Base-by-base conservation (phyloP, 2,113 vertebrate genomes). In the Odobenus rosmarus region DNA sequence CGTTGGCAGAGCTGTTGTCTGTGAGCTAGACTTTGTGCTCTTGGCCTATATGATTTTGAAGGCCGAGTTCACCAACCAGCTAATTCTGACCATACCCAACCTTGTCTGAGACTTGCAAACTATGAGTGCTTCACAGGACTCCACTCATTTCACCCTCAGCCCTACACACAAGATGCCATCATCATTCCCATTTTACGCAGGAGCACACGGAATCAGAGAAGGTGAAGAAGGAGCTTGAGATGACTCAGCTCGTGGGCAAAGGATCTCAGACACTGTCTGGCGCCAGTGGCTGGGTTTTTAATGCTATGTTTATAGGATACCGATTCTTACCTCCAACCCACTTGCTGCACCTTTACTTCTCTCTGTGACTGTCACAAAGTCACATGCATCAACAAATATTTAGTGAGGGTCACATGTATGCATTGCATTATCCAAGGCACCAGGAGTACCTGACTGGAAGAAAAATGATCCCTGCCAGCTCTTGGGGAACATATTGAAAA, bases 171-270 rank as follows among this genome's bases (percentile, higher is more conserved):
- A 19, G 46, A 39, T 28, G 5, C 33, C 39, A 5, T 19, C 39
- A 23, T 33, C 53, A 28, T 23, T 64, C 67, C 36, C 33, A 28
- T 16, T 28, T 57, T 28, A 79, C 0, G 1, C 7, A 5, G 0
- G 49, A 87, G 19, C 51, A 72, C 59, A 55, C 10, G 31, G 69
- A 31, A n/a, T 33, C 28, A 19, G 42, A 90, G 67, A 61, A 21
- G 77, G 33, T 24, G 39, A 51, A 31, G 51, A 18, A 62, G n/a
- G 28, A 8, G 0, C 12, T 31, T 9, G 13, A 31, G 61, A 31
- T 51, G 93, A 84, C 46, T 51, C 89, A 59, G 69, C 49, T 14
- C 3, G 46, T 57, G 19, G 23, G 31, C 23, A 39, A 11, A 4
- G 2, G 46, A 49, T 33, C 46, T 87, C 42, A 49, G 79, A 77